Conservation (phyloP, 2,888 invertebrate genomes). For the Lagria hirta region DNA sequence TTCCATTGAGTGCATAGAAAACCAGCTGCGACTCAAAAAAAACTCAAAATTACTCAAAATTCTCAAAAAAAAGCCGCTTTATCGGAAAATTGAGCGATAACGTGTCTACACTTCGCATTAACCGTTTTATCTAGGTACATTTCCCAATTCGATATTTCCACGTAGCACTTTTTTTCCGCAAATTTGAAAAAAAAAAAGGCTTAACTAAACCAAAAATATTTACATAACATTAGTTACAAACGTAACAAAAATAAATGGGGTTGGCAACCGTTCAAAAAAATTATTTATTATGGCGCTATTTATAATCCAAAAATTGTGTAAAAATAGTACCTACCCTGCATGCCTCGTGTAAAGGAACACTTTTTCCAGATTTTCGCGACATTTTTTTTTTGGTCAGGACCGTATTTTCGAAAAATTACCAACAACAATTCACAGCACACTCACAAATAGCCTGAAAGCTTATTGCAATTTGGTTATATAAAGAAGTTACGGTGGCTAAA, state of each 20-base stretch:
- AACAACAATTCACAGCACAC: constrained; percentile 16
- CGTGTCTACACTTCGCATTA: neutral
- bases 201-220: constrained; percentile 8
- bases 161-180: neutral
- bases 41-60: neutral
- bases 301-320: constrained; percentile 26
- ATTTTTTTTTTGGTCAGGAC: constrained; percentile 39
- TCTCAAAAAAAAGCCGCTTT: neutral
- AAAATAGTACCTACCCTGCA: constrained; percentile 43
- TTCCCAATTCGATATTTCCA: neutral
- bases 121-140: too few relatives aligned
- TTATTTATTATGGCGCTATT: constrained; percentile 11
- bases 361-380: constrained; percentile 40
- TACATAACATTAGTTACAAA: constrained; percentile 5
- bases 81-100: neutral
- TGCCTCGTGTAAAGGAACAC: constrained; percentile 41
- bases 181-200: constrained; percentile 3
- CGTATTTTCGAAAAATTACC: too few relatives aligned
- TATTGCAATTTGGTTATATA: constrained; percentile 17
- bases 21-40: too few relatives aligned
- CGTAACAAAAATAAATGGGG: constrained; percentile 2
- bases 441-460: constrained; percentile 7
- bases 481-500: constrained; percentile 12
- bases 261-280: constrained; percentile 19
- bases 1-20: too few relatives aligned